A percentile compares a stretch with the other conserved stretches of the same genome.
These are phyloP conservation scores for Tragelaphus imberbis DNA, from an alignment of 2,113 vertebrate genomes.

Conservation along the genomic window DNA sequence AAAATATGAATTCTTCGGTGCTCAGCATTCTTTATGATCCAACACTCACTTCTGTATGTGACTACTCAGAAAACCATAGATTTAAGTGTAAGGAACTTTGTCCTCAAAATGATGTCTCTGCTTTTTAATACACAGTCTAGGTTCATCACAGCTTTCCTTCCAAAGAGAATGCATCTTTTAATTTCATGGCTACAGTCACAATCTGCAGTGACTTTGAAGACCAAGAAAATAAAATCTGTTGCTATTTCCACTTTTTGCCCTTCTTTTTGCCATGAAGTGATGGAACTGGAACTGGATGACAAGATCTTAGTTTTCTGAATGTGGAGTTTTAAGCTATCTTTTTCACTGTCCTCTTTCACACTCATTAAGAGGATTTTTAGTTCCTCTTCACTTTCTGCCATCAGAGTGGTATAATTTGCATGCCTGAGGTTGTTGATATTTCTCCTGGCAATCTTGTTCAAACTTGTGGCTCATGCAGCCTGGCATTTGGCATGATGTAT, in stretches of 20 bases:
- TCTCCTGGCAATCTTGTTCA: background rate
- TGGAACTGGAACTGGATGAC: rapidly evolving
- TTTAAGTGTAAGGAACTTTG: background rate
- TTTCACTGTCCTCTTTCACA: background rate
- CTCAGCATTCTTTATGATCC: background rate
- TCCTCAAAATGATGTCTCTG: background rate
- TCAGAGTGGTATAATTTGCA: background rate
- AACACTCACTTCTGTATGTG: background rate
- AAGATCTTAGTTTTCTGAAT: background rate
- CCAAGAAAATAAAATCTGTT: background rate
- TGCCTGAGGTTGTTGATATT: background rate
- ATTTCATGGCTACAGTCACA: background rate
- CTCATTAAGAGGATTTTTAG: background rate
- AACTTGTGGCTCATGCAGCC: background rate
- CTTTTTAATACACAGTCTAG: background rate
- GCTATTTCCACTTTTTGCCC: background rate
- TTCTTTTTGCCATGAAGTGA: background rate
- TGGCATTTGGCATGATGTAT: background rate
- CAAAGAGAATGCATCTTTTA: background rate
- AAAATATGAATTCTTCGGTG: background rate
- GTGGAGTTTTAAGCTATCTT: background rate
- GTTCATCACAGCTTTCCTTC: background rate
- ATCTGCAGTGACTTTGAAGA: background rate
- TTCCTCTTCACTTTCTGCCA: background rate
- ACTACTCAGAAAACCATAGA: background rate